Percentiles rank a stretch among this genome's conserved stretches.
Evolutionary conservation across 1,140 invertebrate species (phyloP).

Genomic region (Drosophila sproati): DNA sequence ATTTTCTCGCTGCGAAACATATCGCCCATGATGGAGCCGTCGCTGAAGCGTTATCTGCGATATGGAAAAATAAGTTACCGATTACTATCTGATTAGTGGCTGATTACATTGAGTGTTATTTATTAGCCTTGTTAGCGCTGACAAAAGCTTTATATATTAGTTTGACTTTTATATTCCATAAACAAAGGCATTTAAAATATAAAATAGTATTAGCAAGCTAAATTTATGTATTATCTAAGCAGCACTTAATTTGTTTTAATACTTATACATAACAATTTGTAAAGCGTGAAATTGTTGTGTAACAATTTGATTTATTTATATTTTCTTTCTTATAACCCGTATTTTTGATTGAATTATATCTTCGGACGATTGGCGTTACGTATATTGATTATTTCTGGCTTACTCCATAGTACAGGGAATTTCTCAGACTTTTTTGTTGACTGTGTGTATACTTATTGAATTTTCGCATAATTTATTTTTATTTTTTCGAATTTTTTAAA

Average conservation of each 20-base stretch:
- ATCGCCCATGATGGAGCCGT: slow-evolving; percentile 87
- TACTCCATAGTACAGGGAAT: too few relatives aligned
- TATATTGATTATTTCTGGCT: too few relatives aligned
- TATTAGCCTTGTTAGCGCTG: slow-evolving; percentile 19
- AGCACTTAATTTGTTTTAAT: neutral
- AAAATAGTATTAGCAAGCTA: neutral
- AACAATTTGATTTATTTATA: too few relatives aligned
- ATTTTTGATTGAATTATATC: too few relatives aligned
- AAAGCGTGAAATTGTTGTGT: too few relatives aligned
- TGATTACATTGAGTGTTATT: slow-evolving; percentile 50
- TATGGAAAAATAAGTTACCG: slow-evolving; percentile 30
- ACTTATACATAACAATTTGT: neutral
- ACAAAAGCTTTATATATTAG: slow-evolving; percentile 6
- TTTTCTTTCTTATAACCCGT: too few relatives aligned
- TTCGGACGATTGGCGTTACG: too few relatives aligned
- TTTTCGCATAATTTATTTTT: too few relatives aligned
- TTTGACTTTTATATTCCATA: slow-evolving; percentile 11
- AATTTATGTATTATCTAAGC: slow-evolving; percentile 3
- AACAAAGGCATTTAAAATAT: slow-evolving; percentile 16
- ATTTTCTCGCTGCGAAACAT: slow-evolving; percentile 95
- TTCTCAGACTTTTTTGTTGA: too few relatives aligned
- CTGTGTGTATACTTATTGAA: too few relatives aligned
- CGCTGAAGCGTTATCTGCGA: slow-evolving; percentile 14
- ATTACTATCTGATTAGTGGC: slow-evolving; percentile 45
- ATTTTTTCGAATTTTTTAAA: too few relatives aligned